Conservation (phyloP, 2,113 vertebrate species). For the Fregetta grallaria region DNA sequence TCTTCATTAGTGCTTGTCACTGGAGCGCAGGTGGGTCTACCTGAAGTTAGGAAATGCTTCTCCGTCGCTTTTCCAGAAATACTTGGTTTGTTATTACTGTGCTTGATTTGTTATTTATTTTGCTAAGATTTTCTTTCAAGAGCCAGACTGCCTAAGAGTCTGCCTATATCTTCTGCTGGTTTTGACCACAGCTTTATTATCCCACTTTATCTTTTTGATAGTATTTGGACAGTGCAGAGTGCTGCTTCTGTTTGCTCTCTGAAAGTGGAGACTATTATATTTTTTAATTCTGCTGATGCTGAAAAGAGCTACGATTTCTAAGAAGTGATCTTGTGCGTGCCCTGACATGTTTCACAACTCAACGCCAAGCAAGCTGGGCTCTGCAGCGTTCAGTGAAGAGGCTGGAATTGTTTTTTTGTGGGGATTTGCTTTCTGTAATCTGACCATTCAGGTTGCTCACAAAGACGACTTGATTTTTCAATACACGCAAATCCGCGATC, state of each 20-base stretch:
- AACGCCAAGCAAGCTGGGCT: background rate
- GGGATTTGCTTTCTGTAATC: background rate
- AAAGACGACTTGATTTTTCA: background rate
- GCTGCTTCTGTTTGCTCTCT: background rate
- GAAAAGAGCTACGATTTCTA: background rate
- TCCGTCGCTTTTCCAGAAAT: background rate
- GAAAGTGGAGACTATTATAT: background rate
- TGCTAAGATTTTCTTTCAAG: background rate
- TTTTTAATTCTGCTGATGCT: background rate
- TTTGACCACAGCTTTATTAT: background rate
- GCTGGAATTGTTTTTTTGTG: background rate
- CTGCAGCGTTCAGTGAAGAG: background rate
- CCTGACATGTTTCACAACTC: background rate
- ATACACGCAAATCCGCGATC: rapidly evolving
- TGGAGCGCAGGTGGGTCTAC: background rate
- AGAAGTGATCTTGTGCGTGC: rapidly evolving
- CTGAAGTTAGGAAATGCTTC: rapidly evolving
- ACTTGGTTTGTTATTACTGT: background rate
- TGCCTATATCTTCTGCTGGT: background rate
- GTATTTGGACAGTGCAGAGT: rapidly evolving
- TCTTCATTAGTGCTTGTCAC: rapidly evolving
- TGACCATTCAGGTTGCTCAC: background rate
- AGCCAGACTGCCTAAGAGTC: background rate
- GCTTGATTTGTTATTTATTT: background rate
- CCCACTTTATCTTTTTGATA: rapidly evolving